Evolutionary conservation across 2,113 vertebrate species (phyloP), one percentile per base, ranked within the genome.

Genomic region (Heterotilapia buettikoferi): DNA sequence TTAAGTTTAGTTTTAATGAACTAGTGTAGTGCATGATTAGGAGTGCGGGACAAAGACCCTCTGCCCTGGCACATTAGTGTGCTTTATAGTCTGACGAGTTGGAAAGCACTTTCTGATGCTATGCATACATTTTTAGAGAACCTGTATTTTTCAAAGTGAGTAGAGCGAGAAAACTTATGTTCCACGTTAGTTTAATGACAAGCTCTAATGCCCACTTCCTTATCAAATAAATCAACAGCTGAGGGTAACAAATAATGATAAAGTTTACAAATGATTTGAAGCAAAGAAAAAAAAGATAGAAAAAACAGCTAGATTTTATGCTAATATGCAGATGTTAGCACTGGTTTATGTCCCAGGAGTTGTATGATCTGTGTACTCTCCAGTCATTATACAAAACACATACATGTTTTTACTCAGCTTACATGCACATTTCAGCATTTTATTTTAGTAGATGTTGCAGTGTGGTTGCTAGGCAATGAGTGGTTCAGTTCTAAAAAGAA

Each of bases 1-100:
- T 92, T 94, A 93, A 86, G 85, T 83, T 89, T 86, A 85, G 82
- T 90, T 93, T 93, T 92, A 95, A 93, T 89, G 84, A 92, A 93
- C 79, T 71, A 73, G 86, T 91, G 86, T 90, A 86, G 85, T 85
- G 83, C 79, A 84, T 90, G 86, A 93, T 93, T 89, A 92, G 80
- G 59, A 85, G 89, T 56, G 86, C 89, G 76, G 89, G 92, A 90
- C 83, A 89, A 63, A 80, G 83, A 93, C 83, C 91, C 80, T 3
- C 13, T 86, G 86, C 90, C 84, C 87, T 36, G 14, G 18, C 38
- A 80, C 90, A 92, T 87, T 91, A 91, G 68, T 63, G 59, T 73
- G 45, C 76, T 93, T 92, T 87, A 91, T 66, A 76, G 84, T 86
- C 87, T 86, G 90, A 85, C 82, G 85, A 76, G 79, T 52, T 21